Evolutionary conservation across 2,888 invertebrate genomes (phyloP).

Genomic region (Caenorhabditis sp.): DNA sequence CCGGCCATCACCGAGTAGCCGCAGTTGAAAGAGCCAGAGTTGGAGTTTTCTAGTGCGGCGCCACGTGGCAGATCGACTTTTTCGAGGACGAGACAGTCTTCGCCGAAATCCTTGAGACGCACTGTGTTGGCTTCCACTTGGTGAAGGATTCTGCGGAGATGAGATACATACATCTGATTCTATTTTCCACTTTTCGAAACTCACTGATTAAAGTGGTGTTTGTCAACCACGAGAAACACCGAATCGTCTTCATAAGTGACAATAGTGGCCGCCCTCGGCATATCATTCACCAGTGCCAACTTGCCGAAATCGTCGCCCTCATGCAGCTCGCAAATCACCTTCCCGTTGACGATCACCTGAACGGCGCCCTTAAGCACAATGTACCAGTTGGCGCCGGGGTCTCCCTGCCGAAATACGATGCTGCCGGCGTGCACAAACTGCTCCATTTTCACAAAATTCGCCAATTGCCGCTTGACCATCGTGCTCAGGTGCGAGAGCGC

Average conservation of each 20-base stretch:
- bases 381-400: slow-evolving; percentile 89
- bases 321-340: slow-evolving; percentile 87
- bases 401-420: slow-evolving; percentile 84
- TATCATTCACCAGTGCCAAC: slow-evolving; percentile 88
- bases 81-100: slow-evolving; percentile 88
- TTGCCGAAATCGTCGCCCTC: slow-evolving; percentile 92
- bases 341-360: slow-evolving; percentile 89
- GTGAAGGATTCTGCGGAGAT: slow-evolving; percentile 79
- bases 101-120: slow-evolving; percentile 88
- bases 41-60: slow-evolving; percentile 60
- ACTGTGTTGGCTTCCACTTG: slow-evolving; percentile 92
- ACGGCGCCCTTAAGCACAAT: slow-evolving; percentile 89
- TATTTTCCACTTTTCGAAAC: background rate
- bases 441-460: slow-evolving; percentile 87
- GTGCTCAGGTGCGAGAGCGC: slow-evolving; percentile 88
- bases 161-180: no score
- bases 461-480: slow-evolving; percentile 83
- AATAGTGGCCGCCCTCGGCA: slow-evolving; percentile 89
- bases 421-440: slow-evolving; percentile 81
- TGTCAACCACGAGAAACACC: slow-evolving; percentile 88
- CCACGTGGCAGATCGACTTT: slow-evolving; percentile 80
- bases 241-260: slow-evolving; percentile 88
- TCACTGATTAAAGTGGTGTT: slow-evolving; percentile 87
- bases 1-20: slow-evolving; percentile 89
- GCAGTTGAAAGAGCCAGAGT: slow-evolving; percentile 36